These are phyloP conservation scores for Melinopterus prodromus DNA, from an alignment of 2,888 invertebrate genomes.

Conservation along the genomic window DNA sequence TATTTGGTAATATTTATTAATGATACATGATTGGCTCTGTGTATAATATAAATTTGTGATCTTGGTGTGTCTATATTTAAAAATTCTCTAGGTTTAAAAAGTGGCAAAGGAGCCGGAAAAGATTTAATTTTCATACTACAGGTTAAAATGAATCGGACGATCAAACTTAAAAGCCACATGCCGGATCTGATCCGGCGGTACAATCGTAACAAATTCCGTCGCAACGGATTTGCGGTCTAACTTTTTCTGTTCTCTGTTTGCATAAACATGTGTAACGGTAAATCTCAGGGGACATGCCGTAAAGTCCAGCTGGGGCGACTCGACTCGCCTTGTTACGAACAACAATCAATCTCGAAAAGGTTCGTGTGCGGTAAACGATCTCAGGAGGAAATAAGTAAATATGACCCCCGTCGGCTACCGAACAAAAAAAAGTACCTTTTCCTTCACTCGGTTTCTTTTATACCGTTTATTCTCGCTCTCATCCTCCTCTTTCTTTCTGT, in stretches of 20 bases:
- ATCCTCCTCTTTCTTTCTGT: no score
- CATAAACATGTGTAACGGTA: slow-evolving; percentile 28
- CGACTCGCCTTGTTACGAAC: slow-evolving; percentile 30
- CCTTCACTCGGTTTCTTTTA: slow-evolving; percentile 38
- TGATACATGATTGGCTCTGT: no score
- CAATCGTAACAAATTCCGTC: not conserved
- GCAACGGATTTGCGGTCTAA: not conserved
- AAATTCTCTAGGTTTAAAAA: no score
- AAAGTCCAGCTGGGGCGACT: not conserved
- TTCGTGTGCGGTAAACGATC: slow-evolving; percentile 29
- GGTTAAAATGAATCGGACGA: no score
- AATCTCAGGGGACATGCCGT: slow-evolving; percentile 15
- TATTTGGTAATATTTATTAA: no score
- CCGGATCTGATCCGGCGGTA: no score
- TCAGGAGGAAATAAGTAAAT: slow-evolving; percentile 34
- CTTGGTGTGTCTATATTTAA: no score
- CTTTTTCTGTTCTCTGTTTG: slow-evolving; percentile 26
- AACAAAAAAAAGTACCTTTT: slow-evolving; percentile 17
- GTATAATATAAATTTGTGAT: no score
- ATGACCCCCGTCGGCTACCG: slow-evolving; percentile 30
- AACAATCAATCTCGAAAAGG: slow-evolving; percentile 34
- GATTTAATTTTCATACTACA: no score
- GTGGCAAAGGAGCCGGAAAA: no score
- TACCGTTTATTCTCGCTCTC: not conserved
- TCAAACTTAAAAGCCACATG: no score